Conservation (phyloP, 2,113 vertebrate species). For the Australoheros scitulus region DNA sequence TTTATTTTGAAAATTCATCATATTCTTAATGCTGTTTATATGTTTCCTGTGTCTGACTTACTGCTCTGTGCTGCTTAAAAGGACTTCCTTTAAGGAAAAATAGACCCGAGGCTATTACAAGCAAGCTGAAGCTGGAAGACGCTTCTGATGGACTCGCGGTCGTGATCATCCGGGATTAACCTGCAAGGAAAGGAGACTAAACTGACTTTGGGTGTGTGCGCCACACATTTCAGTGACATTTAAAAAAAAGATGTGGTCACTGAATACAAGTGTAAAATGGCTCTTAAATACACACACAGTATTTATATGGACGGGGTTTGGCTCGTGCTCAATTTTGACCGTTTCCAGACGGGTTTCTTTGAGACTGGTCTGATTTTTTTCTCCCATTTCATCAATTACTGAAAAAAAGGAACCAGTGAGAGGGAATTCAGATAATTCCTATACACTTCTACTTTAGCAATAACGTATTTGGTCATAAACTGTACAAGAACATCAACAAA, state of each 20-base stretch:
- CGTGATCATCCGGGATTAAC: neutral
- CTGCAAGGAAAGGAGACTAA: neutral
- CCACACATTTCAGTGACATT: neutral
- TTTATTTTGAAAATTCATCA: neutral
- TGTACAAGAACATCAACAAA: neutral
- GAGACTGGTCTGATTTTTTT: neutral
- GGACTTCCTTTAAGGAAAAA: neutral
- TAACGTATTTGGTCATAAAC: neutral
- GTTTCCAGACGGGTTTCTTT: fast-evolving
- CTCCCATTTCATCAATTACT: neutral
- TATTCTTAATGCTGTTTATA: neutral
- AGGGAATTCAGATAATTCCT: neutral
- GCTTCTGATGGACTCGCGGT: neutral
- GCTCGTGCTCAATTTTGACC: neutral
- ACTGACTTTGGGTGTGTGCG: neutral
- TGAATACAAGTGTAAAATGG: neutral
- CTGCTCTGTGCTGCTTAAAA: neutral
- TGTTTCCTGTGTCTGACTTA: neutral
- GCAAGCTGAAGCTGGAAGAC: neutral
- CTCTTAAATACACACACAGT: fast-evolving
- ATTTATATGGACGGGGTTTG: neutral
- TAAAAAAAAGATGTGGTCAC: neutral
- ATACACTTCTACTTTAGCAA: neutral
- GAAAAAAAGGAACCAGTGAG: neutral
- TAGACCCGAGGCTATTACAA: neutral